Conservation (phyloP, 92 coral and sea anemone species). For the Parazoanthus darwini region DNA sequence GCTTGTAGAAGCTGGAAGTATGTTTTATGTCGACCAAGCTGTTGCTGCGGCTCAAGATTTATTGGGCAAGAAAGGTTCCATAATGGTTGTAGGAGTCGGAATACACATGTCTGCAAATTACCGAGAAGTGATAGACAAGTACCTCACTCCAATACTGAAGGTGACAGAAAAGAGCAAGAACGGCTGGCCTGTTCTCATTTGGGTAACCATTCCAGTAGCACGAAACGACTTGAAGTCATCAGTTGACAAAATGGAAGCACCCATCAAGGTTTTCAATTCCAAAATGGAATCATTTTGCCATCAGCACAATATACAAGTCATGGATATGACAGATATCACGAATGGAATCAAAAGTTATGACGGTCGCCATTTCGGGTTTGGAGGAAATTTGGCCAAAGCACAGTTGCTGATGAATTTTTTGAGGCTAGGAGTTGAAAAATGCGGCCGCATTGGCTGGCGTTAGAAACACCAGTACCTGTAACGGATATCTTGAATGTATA, state of each 20-base stretch:
- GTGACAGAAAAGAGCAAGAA: conserved; percentile 41
- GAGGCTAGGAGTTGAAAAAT: conserved; percentile 39
- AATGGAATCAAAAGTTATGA: conserved; percentile 57
- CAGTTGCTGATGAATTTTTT: conserved; percentile 64
- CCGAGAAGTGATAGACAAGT: conserved; percentile 48
- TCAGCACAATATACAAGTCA: conserved; percentile 40
- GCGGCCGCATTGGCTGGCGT: background rate
- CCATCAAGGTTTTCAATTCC: conserved; percentile 46
- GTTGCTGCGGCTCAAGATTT: conserved; percentile 38
- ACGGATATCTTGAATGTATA: background rate
- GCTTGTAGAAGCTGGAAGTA: conserved; percentile 56
- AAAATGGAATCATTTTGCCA: conserved; percentile 53
- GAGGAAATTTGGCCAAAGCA: conserved; percentile 62
- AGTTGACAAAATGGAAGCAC: conserved; percentile 14
- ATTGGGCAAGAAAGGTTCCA: conserved; percentile 50
- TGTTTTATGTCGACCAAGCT: conserved; percentile 32
- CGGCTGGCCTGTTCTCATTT: conserved; percentile 63
- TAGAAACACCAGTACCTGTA: background rate
- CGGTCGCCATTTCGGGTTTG: conserved; percentile 60
- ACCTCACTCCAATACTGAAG: conserved; percentile 57
- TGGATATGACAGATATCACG: conserved; percentile 54
- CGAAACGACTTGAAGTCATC: conserved; percentile 63
- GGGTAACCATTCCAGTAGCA: conserved; percentile 56
- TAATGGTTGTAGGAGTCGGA: conserved; percentile 60
- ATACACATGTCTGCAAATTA: conserved; percentile 52